Percentiles rank a stretch among this genome's conserved stretches.
Conservation (phyloP, 2,888 invertebrate genomes). For the Ferrisia virgata region DNA sequence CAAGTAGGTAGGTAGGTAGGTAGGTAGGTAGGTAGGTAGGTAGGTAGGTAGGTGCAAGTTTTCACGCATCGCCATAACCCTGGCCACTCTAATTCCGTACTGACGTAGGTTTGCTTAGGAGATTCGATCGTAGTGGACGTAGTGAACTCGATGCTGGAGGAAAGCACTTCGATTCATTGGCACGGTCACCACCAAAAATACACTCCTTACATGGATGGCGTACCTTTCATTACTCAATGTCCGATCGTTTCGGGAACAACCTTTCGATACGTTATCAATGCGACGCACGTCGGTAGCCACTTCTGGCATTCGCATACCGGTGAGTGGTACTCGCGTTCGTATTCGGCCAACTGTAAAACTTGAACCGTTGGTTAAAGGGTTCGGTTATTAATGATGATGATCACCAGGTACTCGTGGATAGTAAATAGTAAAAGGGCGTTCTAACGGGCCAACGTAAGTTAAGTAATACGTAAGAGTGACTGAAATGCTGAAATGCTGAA, state of each 20-base stretch:
- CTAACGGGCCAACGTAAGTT: too few relatives aligned
- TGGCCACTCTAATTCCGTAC: slow-evolving; percentile 28
- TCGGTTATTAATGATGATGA: too few relatives aligned
- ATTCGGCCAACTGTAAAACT: neutral
- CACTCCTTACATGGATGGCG: slow-evolving; percentile 85
- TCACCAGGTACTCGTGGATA: too few relatives aligned
- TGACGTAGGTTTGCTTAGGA: slow-evolving; percentile 73
- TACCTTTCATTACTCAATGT: slow-evolving; percentile 80
- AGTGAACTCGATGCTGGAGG: slow-evolving; percentile 72
- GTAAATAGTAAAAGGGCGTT: too few relatives aligned
- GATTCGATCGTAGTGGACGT: slow-evolving; percentile 81
- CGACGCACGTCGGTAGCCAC: slow-evolving; percentile 73
- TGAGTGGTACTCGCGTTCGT: slow-evolving; percentile 50
- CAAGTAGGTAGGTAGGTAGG: too few relatives aligned
- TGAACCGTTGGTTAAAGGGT: too few relatives aligned
- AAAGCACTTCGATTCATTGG: slow-evolving; percentile 86
- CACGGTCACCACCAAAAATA: slow-evolving; percentile 80
- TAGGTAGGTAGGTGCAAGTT: neutral
- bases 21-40: too few relatives aligned
- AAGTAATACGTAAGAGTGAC: too few relatives aligned
- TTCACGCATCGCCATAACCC: neutral
- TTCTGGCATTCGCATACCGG: slow-evolving; percentile 79
- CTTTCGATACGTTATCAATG: slow-evolving; percentile 65
- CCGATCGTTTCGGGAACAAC: slow-evolving; percentile 72
- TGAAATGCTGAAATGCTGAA: too few relatives aligned